These are phyloP conservation scores for Macrocentrus cingulum DNA, from an alignment of 1,140 invertebrate genomes.

Conservation along the genomic window DNA sequence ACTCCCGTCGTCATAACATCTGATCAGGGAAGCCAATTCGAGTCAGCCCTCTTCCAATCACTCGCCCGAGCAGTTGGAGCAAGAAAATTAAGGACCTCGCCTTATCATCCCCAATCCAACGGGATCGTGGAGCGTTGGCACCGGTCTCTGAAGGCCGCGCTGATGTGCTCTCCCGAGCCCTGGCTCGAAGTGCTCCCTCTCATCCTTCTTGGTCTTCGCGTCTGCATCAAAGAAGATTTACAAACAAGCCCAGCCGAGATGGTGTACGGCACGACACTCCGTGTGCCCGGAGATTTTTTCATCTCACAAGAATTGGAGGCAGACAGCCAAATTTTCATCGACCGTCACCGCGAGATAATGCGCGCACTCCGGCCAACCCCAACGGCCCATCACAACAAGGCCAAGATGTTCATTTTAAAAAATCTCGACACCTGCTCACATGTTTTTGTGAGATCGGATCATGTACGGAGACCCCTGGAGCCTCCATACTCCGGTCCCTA, in stretches of 20 bases:
- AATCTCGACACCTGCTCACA: no score
- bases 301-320: no score
- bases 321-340: no score
- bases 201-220: conserved; percentile 28
- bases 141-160: conserved; percentile 29
- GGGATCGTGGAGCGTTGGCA: no score
- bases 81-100: conserved; percentile 20
- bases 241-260: conserved; percentile 40
- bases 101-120: conserved; percentile 36
- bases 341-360: no score
- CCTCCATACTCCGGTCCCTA: no score
- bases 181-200: conserved; percentile 19
- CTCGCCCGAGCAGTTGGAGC: conserved; percentile 19
- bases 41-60: conserved; percentile 26
- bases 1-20: conserved; percentile 8
- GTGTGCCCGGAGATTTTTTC: conserved; percentile 46
- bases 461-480: no score
- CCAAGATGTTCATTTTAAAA: no score
- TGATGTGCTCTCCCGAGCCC: conserved; percentile 24
- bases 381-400: no score
- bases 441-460: no score
- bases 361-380: no score
- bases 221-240: conserved; percentile 32
- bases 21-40: conserved; percentile 22
- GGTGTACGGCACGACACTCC: conserved; percentile 35